Conservation (phyloP, 2,797 vertebrate species). For the Helicolenus hilgendorfi region DNA sequence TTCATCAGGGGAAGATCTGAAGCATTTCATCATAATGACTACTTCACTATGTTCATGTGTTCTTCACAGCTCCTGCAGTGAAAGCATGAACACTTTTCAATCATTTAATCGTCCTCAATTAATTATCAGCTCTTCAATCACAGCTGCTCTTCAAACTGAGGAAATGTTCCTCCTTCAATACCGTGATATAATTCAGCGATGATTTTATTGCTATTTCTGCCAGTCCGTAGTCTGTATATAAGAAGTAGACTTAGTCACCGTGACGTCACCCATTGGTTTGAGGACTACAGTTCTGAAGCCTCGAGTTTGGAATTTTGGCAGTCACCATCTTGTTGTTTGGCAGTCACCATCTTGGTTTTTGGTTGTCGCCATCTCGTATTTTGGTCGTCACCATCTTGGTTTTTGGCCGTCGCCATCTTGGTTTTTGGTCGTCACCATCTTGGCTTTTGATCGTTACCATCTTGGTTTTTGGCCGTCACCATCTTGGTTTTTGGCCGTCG, state of each 20-base stretch:
- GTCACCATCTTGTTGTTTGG: no score
- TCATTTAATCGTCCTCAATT: background rate
- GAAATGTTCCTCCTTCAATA: background rate
- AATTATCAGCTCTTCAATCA: background rate
- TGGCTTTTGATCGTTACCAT: fast-evolving
- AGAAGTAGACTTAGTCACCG: fast-evolving
- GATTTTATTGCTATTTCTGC: no score
- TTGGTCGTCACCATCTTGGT: no score
- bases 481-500: no score
- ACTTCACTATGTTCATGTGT: background rate
- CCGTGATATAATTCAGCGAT: no score
- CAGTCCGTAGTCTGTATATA: background rate
- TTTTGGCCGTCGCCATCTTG: no score
- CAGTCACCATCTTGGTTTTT: background rate
- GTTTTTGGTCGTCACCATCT: no score
- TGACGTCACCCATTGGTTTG: no score
- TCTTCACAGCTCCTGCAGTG: background rate
- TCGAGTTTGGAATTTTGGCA: background rate
- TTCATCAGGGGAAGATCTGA: background rate
- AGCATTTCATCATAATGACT: background rate
- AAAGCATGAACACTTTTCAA: background rate
- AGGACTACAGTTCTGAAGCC: background rate
- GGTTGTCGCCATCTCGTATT: fast-evolving
- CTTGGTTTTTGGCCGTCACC: fast-evolving
- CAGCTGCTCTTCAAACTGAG: background rate